Evolutionary conservation across 2,797 vertebrate species (phyloP), one percentile per base, ranked within the genome.

Genomic region (Ctenosaura bakeri): DNA sequence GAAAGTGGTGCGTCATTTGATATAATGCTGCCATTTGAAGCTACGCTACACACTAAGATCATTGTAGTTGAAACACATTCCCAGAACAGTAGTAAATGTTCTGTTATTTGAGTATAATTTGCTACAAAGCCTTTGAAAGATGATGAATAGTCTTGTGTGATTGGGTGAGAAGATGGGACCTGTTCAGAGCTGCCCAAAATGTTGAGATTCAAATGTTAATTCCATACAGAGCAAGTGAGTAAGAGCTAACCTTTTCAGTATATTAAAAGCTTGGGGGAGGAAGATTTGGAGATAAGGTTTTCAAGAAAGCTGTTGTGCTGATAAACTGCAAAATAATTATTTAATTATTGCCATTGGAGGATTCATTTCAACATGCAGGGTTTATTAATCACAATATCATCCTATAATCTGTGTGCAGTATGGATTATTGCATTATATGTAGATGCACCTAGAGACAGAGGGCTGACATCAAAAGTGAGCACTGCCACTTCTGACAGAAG

Each of bases 1-100:
- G 35, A 84, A 83, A 78, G 20, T 38, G 83, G 6, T 35, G 62
- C 42, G 3, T 18, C 26, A 9, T 83, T 88, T 88, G 52, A 88
- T n/a, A 16, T 82, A 83, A 90, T 54, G 50, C 12, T 78, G 46
- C 50, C 26, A 71, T 83, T 84, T 69, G 66, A 24, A 83, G n/a
- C 18, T 84, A 59, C 50, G 52, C 79, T 78, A 77, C 54, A 56
- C 8, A 87, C 18, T 86, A 46, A 80, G 5, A 4, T 32, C 71
- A 73, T 69, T 56, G 32, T 26, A 84, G 35, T 2, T 88, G 50
- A 84, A 54, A 52, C 35, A 64, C 5, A 42, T 80, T 26, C 26
- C n/a, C 42, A 16, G 62, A 46, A 26, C 50, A 71, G 32, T 56
- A 77, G 22, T 84, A 66, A 38, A 32, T 35, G n/a, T 73, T 50